Conservation (phyloP, 2,797 vertebrate genomes). For the Xiphophorus birchmanni region DNA sequence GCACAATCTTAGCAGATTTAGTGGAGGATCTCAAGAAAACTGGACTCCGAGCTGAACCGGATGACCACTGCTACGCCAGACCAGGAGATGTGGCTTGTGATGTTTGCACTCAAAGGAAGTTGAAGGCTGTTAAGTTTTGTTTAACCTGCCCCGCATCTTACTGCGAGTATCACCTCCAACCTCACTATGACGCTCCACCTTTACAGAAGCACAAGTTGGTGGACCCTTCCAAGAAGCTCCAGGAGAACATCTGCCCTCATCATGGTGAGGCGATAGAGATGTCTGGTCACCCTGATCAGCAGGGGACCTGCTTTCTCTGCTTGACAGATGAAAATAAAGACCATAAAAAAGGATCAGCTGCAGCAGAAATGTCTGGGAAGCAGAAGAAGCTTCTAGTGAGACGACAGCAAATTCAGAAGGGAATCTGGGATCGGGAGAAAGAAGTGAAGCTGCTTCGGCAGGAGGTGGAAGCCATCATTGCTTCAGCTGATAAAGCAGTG, state of each 20-base stretch:
- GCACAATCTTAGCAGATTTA: constrained; percentile 4
- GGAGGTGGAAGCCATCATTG: neutral
- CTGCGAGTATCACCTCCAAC: neutral
- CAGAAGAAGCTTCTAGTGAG: neutral
- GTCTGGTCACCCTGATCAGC: neutral
- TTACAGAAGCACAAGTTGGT: neutral
- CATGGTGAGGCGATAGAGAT: neutral
- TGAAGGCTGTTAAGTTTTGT: constrained; percentile 11
- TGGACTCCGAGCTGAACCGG: neutral
- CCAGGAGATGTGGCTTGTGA: constrained; percentile 8
- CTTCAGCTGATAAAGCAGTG: neutral
- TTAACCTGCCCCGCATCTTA: neutral
- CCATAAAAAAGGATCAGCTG: neutral
- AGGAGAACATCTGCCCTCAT: neutral
- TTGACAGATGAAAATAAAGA: neutral
- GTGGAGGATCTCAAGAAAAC: constrained; percentile 2
- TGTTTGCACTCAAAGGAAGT: constrained; percentile 1
- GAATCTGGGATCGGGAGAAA: constrained; percentile 1
- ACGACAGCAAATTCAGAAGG: neutral
- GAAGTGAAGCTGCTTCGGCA: neutral
- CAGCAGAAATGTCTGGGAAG: neutral
- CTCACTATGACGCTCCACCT: neutral
- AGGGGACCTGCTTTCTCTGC: neutral
- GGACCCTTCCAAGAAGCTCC: neutral
- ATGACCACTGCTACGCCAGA: neutral